Evolutionary conservation across 2,113 vertebrate species (phyloP).

Genomic region (Ifrita kowaldi): DNA sequence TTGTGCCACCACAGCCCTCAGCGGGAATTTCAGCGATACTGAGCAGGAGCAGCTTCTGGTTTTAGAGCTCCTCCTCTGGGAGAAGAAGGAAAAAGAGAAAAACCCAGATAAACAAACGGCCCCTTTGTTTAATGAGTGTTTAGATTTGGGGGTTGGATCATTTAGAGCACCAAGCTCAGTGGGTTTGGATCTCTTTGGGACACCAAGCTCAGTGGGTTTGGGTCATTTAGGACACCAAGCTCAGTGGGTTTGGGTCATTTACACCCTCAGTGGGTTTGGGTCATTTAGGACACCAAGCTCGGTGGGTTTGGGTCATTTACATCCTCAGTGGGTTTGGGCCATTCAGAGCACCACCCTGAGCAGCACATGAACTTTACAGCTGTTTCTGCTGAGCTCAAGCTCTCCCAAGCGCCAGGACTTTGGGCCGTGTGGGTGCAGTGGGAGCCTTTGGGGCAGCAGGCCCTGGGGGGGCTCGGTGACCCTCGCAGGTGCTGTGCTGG

Average conservation of each 20-base stretch:
- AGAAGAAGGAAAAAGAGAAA: background rate
- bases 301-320: background rate
- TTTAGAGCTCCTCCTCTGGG: background rate
- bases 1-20: background rate
- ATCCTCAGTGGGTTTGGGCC: background rate
- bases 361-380: background rate
- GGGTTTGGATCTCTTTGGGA: background rate
- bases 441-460: background rate
- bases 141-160: background rate
- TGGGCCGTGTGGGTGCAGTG: background rate
- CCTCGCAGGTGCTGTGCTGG: rapidly evolving
- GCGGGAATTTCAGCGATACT: rapidly evolving
- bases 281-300: rapidly evolving
- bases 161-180: background rate
- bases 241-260: background rate
- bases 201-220: background rate
- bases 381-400: background rate
- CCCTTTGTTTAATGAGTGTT: background rate
- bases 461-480: background rate
- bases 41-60: background rate
- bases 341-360: background rate
- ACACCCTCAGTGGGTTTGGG: background rate
- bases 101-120: background rate
- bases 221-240: background rate
- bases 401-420: background rate